Evolutionary conservation across 1,140 invertebrate species (phyloP).

Genomic region (Drosophila mojavensis): DNA sequence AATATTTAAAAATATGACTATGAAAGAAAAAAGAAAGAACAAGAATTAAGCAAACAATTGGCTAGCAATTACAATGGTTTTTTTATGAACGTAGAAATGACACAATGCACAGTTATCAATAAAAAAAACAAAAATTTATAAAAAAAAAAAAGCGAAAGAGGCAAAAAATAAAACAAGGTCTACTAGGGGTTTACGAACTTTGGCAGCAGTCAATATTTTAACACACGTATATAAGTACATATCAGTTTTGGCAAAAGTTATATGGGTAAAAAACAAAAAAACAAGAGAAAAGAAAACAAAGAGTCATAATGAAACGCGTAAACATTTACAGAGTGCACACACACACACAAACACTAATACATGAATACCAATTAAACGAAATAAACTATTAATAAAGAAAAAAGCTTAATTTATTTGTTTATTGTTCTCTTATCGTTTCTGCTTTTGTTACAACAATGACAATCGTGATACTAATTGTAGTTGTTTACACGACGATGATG

Average conservation of each 20-base stretch:
- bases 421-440: constrained; percentile 24
- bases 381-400: constrained; percentile 40
- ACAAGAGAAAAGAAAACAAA: neutral
- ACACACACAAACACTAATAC: neutral
- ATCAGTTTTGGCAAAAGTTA: constrained; percentile 65
- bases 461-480: constrained; percentile 83
- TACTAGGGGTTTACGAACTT: constrained; percentile 29
- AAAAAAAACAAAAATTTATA: constrained; percentile 2
- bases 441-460: constrained; percentile 77
- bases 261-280: constrained; percentile 1
- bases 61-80: constrained; percentile 76
- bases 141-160: neutral
- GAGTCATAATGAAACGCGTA: constrained; percentile 60
- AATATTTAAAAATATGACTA: constrained; percentile 26
- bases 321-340: constrained; percentile 49
- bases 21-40: neutral
- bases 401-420: constrained; percentile 20
- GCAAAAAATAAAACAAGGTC: constrained; percentile 22
- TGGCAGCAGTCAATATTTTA: constrained; percentile 64
- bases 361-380: constrained; percentile 54
- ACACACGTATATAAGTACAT: constrained; percentile 70
- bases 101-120: constrained; percentile 69
- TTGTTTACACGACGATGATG: constrained; percentile 82
- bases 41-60: constrained; percentile 46
- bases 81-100: constrained; percentile 59